These are phyloP conservation scores for Tenebrosternarchus preto DNA, from an alignment of 2,113 vertebrate genomes.

Conservation along the genomic window DNA sequence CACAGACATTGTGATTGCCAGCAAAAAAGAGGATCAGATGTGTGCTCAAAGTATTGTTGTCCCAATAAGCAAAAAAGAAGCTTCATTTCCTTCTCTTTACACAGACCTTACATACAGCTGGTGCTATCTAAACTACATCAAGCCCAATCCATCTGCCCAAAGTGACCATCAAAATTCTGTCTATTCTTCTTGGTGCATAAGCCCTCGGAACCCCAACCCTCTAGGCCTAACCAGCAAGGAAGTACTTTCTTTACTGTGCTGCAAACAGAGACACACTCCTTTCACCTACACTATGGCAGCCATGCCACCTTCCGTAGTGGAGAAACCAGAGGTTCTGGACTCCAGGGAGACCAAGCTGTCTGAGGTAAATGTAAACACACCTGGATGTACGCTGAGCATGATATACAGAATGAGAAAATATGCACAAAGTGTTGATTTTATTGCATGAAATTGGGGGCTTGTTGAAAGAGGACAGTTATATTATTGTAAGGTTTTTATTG, in stretches of 20 bases:
- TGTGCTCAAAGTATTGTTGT: conserved; percentile 56
- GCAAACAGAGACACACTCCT: conserved; percentile 89
- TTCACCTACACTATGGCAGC: conserved; percentile 91
- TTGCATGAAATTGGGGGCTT: conserved; percentile 13
- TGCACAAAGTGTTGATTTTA: background rate
- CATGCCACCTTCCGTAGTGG: conserved; percentile 63
- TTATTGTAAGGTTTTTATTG: too few species aligned
- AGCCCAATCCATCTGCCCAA: conserved; percentile 88
- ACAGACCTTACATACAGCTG: conserved; percentile 94
- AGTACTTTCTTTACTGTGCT: conserved; percentile 88
- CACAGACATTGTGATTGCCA: background rate
- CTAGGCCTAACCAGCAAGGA: conserved; percentile 91
- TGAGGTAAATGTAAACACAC: conserved; percentile 79
- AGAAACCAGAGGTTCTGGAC: conserved; percentile 79
- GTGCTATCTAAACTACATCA: conserved; percentile 96
- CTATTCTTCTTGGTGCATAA: conserved; percentile 90
- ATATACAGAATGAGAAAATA: background rate
- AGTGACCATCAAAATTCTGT: conserved; percentile 85
- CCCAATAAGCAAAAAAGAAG: conserved; percentile 76
- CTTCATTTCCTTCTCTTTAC: conserved; percentile 85
- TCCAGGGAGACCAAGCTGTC: conserved; percentile 80
- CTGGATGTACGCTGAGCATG: background rate
- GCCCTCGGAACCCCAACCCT: conserved; percentile 90
- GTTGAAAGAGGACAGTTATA: conserved; percentile 4
- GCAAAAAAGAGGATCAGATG: conserved; percentile 49